Base-by-base conservation (phyloP, 1,140 invertebrate genomes). In the Brachionus asplanchnoidis region DNA sequence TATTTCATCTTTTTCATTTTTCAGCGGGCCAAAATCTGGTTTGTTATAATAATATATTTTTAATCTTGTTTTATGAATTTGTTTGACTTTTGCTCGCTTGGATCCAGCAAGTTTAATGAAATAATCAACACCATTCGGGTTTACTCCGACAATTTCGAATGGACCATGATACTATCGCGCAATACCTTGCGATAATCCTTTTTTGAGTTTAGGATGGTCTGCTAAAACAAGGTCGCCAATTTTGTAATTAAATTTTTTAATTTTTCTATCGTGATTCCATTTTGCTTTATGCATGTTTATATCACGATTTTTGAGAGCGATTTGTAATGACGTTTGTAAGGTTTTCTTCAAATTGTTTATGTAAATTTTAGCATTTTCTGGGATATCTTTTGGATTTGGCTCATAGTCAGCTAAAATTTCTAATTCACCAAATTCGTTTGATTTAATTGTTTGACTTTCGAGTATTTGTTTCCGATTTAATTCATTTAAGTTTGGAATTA, bases 21-120 rank as follows among this genome's bases (percentile, higher is more conserved):
- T 68, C 28, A 28, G 65, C 28, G 2, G 28, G 26, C 11, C 9
- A 68, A 68, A 68, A 68, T 68, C 65, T 68, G 65, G 28, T n/a
- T 68, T 68, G n/a, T 68, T 68, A 28, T 68, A 68, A 68, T 68
- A 68, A 68, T 28, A 68, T 68, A 68, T 68, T 68, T 68, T 68
- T 68, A 68, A 32, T 68, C 65, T 68, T 68, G 65, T 68, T 26
- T 68, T 68, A 68, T 68, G 65, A 36, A 32, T 68, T 68, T 68
- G 65, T 68, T 68, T 68, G 8, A 68, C 65, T 68, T 68, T 68
- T 11, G 32, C 23, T n/a, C 65, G 65, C 32, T 28, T 68, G 5
- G 26, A 36, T 68, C 65, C 65, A n/a, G 17, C 53, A 5, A 56
- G 53, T 56, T 56, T 56, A 17, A 56, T 56, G 17, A 17, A 56